Evolutionary conservation across 2,888 invertebrate genomes (phyloP).

Genomic region (Agrilus biguttatus): DNA sequence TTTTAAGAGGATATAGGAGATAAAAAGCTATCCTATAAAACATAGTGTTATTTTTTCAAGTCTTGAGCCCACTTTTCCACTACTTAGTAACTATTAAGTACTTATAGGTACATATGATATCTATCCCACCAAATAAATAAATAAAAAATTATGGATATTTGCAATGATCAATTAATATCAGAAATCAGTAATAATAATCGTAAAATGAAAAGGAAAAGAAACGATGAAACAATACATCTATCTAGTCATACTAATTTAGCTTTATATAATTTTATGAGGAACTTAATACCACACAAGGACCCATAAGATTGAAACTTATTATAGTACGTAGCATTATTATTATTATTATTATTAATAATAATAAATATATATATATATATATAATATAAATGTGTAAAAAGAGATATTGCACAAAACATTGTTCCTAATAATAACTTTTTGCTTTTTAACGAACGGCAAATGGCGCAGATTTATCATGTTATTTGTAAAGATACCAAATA

Average conservation of each 20-base stretch:
- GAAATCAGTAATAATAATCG: not conserved
- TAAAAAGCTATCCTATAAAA: too few species aligned
- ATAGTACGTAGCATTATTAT: conserved; percentile 2
- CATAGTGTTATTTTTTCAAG: too few species aligned
- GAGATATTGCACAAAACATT: conserved; percentile 10
- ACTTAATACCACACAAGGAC: not conserved
- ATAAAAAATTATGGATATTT: conserved; percentile 20
- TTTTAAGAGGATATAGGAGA: too few species aligned
- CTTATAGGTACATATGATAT: too few species aligned
- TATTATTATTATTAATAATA: too few species aligned
- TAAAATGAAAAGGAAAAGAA: not conserved
- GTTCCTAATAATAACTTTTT: conserved; percentile 6
- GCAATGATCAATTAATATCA: conserved; percentile 24
- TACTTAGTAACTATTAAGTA: too few species aligned
- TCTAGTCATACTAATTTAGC: conserved; percentile 11
- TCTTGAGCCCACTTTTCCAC: too few species aligned
- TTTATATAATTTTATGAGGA: conserved; percentile 7
- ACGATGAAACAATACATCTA: conserved; percentile 4
- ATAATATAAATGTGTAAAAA: conserved; percentile 8
- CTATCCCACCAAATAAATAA: not conserved
- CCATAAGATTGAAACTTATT: not conserved
- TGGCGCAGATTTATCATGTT: too few species aligned
- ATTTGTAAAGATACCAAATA: too few species aligned
- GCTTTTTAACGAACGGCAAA: too few species aligned
- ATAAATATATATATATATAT: conserved; percentile 7